These are phyloP conservation scores for Hemiscyllium ocellatum DNA, from an alignment of 2,113 vertebrate genomes.

Conservation along the genomic window DNA sequence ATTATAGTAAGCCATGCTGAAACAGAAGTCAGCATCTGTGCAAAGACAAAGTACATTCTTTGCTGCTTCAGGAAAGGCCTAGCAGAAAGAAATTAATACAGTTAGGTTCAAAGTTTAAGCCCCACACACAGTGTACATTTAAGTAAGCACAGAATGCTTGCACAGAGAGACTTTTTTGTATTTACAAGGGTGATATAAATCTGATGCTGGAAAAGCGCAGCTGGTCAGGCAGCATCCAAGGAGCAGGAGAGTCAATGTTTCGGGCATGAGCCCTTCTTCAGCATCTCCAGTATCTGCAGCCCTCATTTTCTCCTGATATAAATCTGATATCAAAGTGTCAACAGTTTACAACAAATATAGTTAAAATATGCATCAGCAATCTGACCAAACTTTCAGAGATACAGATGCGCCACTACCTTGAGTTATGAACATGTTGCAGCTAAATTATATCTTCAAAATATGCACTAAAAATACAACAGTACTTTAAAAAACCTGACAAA, in stretches of 20 bases:
- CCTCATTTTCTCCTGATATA: no score
- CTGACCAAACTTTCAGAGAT: background rate
- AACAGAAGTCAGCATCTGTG: conserved; percentile 86
- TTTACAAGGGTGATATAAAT: background rate
- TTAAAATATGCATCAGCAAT: background rate
- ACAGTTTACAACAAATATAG: background rate
- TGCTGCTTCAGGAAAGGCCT: conserved; percentile 95
- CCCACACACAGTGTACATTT: background rate
- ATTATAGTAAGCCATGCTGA: conserved; percentile 89
- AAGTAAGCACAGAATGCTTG: background rate
- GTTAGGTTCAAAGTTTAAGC: background rate
- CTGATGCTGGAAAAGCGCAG: no score
- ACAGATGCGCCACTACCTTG: background rate
- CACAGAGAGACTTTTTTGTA: background rate
- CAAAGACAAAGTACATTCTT: conserved; percentile 93
- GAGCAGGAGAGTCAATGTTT: no score
- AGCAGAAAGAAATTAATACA: conserved; percentile 42
- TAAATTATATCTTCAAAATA: background rate
- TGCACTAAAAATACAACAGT: background rate
- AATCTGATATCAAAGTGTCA: background rate
- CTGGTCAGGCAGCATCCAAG: no score
- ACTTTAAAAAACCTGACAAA: background rate
- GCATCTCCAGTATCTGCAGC: no score
- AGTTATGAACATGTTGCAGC: background rate
- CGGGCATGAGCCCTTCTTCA: no score